These are phyloP conservation scores for Prionace glauca DNA, from an alignment of 2,797 vertebrate genomes.

Conservation along the genomic window DNA sequence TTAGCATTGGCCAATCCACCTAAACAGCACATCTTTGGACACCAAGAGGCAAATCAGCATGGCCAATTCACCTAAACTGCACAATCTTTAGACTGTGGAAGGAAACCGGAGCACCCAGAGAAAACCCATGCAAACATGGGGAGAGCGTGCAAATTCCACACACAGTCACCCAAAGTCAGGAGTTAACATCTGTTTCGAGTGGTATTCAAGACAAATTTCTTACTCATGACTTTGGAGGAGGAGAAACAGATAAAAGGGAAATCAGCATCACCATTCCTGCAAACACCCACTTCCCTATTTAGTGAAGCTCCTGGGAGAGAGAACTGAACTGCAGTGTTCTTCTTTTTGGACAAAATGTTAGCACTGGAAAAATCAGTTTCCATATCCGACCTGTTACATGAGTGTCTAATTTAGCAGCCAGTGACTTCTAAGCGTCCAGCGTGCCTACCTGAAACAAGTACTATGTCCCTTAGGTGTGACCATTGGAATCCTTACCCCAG, in stretches of 20 bases:
- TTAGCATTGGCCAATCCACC: too few relatives aligned
- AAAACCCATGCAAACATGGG: too few relatives aligned
- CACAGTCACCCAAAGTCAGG: background rate
- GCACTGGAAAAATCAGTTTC: background rate
- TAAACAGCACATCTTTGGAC: too few relatives aligned
- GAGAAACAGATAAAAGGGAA: background rate
- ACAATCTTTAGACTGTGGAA: too few relatives aligned
- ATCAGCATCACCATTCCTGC: background rate
- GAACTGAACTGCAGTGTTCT: too few relatives aligned
- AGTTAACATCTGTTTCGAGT: background rate
- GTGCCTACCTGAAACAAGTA: background rate
- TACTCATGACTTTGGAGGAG: background rate
- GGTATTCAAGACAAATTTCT: background rate
- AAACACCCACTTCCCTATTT: background rate
- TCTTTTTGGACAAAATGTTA: background rate
- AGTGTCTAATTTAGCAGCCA: background rate
- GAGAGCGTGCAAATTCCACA: too few relatives aligned
- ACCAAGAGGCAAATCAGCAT: too few relatives aligned
- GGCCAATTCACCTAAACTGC: too few relatives aligned
- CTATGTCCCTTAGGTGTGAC: too few relatives aligned
- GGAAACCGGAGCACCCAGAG: too few relatives aligned
- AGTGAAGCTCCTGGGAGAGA: background rate
- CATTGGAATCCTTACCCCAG: background rate
- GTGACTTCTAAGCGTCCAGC: background rate
- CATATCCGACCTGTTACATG: background rate